A percentile compares a stretch with the other conserved stretches of the same genome.
Conservation (phyloP, 2,113 vertebrate genomes). For the Lamprotornis superbus region DNA sequence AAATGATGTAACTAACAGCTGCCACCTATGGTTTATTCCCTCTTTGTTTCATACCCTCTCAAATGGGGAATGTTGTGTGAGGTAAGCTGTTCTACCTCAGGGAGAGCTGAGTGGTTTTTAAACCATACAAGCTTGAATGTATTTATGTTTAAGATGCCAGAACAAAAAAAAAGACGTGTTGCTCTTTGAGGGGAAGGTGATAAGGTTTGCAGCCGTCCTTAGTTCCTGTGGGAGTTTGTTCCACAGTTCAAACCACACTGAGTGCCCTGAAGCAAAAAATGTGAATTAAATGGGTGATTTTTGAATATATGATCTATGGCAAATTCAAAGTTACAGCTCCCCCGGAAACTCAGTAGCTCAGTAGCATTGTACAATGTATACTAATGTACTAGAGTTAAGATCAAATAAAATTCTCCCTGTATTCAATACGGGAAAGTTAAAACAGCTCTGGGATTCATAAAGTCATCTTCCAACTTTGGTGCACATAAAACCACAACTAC, state of each 20-base stretch:
- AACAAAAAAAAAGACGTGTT: not conserved
- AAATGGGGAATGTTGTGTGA: not conserved
- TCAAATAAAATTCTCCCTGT: constrained; percentile 23
- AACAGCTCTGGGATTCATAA: constrained; percentile 58
- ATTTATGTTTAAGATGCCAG: constrained; percentile 1
- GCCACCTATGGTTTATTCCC: not conserved
- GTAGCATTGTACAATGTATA: constrained; percentile 31
- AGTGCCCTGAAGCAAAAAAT: constrained; percentile 46
- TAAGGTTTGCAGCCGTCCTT: not conserved
- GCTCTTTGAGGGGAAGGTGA: not conserved
- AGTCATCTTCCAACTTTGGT: constrained; percentile 41
- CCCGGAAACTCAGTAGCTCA: constrained; percentile 20
- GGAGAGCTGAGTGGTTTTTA: not conserved
- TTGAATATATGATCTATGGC: constrained; percentile 49
- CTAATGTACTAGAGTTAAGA: constrained; percentile 28
- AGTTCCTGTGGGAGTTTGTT: constrained; percentile 49
- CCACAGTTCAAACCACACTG: constrained; percentile 31
- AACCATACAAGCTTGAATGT: not conserved
- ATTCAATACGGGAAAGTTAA: constrained; percentile 31
- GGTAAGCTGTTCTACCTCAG: not conserved
- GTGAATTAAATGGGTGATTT: constrained; percentile 49
- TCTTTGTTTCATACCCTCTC: constrained; percentile 17
- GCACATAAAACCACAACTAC: constrained; percentile 42
- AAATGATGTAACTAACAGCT: not conserved
- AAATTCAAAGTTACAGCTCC: constrained; percentile 51